Evolutionary conservation across 1,140 invertebrate species (phyloP), one percentile per base, ranked within the genome.

Genomic region (Schlechtendalia chinensis): DNA sequence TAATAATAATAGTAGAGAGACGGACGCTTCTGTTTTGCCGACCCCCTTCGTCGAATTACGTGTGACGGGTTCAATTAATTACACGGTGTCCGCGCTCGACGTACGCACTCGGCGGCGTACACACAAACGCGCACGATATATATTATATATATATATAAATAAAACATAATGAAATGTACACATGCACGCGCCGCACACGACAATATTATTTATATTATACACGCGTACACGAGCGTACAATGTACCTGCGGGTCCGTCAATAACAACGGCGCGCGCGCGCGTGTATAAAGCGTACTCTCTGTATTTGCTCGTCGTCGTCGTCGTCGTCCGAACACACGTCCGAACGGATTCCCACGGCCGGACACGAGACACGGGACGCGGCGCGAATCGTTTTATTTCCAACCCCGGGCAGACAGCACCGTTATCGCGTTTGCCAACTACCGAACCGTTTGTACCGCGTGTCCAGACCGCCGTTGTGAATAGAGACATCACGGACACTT

Each of bases 51-150:
- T 77, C 32, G 53, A 77, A 77, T 77, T 45, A 77, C 72, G 72
- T 59, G 72, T 74, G 71, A 74, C 72, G 72, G 54, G 72, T 77
- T 56, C 72, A 45, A 77, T 77, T 77, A 77, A 77, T 74, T 74
- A 74, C 54, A 74, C 71, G 71, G 71, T n/a, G n/a, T 74, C 71
- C 54, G 6, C 45, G 22, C n/a, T 12, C 47, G 69, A 5, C 27
- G 59, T 45, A 56, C 6, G 54, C n/a, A n/a, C n/a, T n/a, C n/a
- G n/a, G n/a, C n/a, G n/a, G n/a, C n/a, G n/a, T n/a, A n/a, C n/a
- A n/a, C n/a, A n/a, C n/a, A n/a, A n/a, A 59, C 72, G 24, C 29
- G 39, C 54, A 56, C 53, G 32, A 19, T 39, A 6, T 56, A 29
- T 53, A 24, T 53, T 24, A 45, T 45, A 45, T 45, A 45, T 45